These are phyloP conservation scores for Germaria angustata DNA, from an alignment of 2,888 invertebrate genomes.

Conservation along the genomic window DNA sequence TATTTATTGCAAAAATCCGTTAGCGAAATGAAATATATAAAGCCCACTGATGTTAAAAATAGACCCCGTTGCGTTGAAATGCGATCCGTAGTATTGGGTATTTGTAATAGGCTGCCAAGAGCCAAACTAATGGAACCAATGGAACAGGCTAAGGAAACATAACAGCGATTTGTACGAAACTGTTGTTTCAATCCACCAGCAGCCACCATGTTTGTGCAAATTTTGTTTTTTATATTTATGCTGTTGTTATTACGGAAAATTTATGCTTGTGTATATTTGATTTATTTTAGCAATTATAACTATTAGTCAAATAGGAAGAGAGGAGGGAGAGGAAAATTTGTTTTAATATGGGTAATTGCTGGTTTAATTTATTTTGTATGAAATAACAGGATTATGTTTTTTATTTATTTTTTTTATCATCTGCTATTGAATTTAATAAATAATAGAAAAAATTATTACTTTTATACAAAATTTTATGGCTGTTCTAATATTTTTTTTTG, in stretches of 20 bases:
- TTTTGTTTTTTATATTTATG: background rate
- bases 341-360: background rate
- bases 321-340: background rate
- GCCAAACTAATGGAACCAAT: slow-evolving; percentile 79
- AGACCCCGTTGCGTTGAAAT: slow-evolving; percentile 83
- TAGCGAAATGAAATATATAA: slow-evolving; percentile 85
- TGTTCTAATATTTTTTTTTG: background rate
- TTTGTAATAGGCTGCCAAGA: slow-evolving; percentile 78
- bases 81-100: slow-evolving; percentile 81
- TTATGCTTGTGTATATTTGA: background rate
- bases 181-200: slow-evolving; percentile 68
- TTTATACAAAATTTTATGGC: background rate
- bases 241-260: background rate
- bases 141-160: slow-evolving; percentile 78
- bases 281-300: background rate
- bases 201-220: slow-evolving; percentile 54
- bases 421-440: slow-evolving; percentile 11
- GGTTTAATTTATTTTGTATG: background rate
- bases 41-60: slow-evolving; percentile 83
- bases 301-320: background rate
- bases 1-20: slow-evolving; percentile 84
- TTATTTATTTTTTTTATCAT: background rate
- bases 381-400: background rate
- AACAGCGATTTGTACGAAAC: slow-evolving; percentile 74
- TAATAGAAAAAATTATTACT: slow-evolving; percentile 25